phyloP scores from a whole-genome alignment of 2,797 vertebrate species.

The Sylvilagus floridanus region DNA sequence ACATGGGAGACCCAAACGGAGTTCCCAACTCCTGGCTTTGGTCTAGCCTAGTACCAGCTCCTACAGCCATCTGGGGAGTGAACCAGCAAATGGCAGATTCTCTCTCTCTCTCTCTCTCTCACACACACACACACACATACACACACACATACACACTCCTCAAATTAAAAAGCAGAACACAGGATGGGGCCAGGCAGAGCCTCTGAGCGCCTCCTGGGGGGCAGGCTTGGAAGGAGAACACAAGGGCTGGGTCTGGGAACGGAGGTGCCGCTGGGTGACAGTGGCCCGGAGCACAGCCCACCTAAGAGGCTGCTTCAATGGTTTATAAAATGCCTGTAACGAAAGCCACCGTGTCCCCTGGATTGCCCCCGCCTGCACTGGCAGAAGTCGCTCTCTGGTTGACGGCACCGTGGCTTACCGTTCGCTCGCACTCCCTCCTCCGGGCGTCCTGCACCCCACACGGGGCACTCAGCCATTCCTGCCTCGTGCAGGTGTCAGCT shows the following conservation, averaged over 20 bases:
- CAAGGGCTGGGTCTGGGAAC: not conserved
- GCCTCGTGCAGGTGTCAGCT: not conserved
- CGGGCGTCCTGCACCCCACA: not conserved
- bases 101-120: too few species aligned
- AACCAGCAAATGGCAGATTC: too few species aligned
- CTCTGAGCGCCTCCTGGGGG: not conserved
- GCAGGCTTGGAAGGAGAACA: not conserved
- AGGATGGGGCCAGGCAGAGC: fast-evolving
- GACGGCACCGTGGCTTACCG: not conserved
- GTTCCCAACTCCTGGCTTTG: too few species aligned
- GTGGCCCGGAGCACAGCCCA: not conserved
- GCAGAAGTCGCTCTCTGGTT: not conserved
- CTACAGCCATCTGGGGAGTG: too few species aligned
- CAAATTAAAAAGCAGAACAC: too few species aligned
- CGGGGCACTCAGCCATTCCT: too few species aligned
- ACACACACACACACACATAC: too few species aligned
- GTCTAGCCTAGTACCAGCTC: too few species aligned
- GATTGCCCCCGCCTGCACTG: not conserved
- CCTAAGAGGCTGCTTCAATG: not conserved
- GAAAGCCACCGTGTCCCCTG: not conserved
- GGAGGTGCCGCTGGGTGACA: too few species aligned
- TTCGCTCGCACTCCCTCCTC: not conserved
- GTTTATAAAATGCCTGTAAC: not conserved
- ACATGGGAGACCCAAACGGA: too few species aligned
- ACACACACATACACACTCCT: too few species aligned